These are phyloP conservation scores for Thereva unica DNA, from an alignment of 2,888 invertebrate genomes.

Conservation along the genomic window DNA sequence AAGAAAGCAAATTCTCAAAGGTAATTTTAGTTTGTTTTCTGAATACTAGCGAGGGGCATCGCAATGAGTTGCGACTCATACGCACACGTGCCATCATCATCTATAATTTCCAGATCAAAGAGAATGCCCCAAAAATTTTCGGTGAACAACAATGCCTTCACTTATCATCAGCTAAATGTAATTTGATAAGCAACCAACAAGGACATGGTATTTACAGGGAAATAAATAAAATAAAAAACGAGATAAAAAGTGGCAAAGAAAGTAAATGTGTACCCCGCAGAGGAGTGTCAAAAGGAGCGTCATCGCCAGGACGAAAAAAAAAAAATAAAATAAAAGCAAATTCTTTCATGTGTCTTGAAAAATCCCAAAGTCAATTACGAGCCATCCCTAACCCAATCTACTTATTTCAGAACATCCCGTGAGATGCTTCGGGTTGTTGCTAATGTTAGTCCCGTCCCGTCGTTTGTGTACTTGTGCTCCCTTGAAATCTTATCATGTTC, in stretches of 20 bases:
- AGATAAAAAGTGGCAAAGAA: slow-evolving; percentile 25
- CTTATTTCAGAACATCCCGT: slow-evolving; percentile 34
- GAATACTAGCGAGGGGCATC: no score
- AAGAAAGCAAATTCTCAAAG: no score
- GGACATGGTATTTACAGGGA: slow-evolving; percentile 27
- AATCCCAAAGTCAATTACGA: slow-evolving; percentile 42
- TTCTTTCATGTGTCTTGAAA: slow-evolving; percentile 41
- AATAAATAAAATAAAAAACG: slow-evolving; percentile 35
- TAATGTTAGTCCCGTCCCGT: slow-evolving; percentile 15
- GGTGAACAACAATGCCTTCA: slow-evolving; percentile 8
- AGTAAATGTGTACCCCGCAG: slow-evolving; percentile 24
- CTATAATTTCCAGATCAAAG: slow-evolving; percentile 14
- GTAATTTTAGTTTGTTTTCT: no score
- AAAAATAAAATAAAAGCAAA: slow-evolving; percentile 23
- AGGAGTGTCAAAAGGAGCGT: not conserved
- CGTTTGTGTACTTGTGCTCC: slow-evolving; percentile 19
- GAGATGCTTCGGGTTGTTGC: slow-evolving; percentile 18
- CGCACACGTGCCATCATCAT: not conserved
- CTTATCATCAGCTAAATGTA: slow-evolving; percentile 38
- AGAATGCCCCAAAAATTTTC: slow-evolving; percentile 11
- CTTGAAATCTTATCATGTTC: slow-evolving; percentile 41
- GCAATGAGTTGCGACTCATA: not conserved
- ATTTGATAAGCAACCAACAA: slow-evolving; percentile 34
- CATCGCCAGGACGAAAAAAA: slow-evolving; percentile 21
- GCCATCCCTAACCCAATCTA: slow-evolving; percentile 42